Percentiles rank a stretch among this genome's conserved stretches.
Conservation (phyloP, 2,113 vertebrate genomes). For the Etheostoma spectabile region DNA sequence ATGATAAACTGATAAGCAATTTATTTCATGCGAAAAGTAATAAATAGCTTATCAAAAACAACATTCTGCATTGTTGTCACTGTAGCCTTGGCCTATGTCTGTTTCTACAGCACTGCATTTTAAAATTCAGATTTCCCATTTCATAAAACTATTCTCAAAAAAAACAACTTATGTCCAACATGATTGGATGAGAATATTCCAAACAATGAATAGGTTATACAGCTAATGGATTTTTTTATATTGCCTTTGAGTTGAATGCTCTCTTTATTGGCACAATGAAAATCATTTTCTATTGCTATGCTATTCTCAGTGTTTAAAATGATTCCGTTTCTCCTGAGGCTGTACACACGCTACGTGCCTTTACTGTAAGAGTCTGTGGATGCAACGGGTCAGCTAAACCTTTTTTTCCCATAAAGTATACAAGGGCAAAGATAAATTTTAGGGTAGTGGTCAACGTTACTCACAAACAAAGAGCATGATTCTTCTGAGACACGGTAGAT, state of each 20-base stretch:
- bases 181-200: neutral
- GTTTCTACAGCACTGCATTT: neutral
- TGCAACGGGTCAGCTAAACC: no score
- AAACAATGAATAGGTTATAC: no score
- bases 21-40: conserved; percentile 15
- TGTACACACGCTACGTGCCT: neutral
- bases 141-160: neutral
- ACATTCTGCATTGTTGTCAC: neutral
- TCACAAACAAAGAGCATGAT: conserved; percentile 82
- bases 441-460: conserved; percentile 36
- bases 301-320: conserved; percentile 2
- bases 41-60: conserved; percentile 14
- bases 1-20: neutral
- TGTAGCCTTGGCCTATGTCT: conserved; percentile 10
- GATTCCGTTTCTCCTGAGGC: conserved; percentile 26
- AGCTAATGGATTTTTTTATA: conserved; percentile 8
- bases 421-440: neutral
- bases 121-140: conserved; percentile 43
- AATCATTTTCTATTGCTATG: conserved; percentile 1
- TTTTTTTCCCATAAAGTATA: neutral
- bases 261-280: conserved; percentile 3
- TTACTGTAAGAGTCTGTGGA: conserved; percentile 1
- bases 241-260: neutral
- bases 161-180: neutral
- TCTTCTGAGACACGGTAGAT: conserved; percentile 84